A percentile compares a stretch with the other conserved stretches of the same genome.
These are phyloP conservation scores for Drosophila mulleri DNA, from an alignment of 2,888 invertebrate species.

Conservation along the genomic window DNA sequence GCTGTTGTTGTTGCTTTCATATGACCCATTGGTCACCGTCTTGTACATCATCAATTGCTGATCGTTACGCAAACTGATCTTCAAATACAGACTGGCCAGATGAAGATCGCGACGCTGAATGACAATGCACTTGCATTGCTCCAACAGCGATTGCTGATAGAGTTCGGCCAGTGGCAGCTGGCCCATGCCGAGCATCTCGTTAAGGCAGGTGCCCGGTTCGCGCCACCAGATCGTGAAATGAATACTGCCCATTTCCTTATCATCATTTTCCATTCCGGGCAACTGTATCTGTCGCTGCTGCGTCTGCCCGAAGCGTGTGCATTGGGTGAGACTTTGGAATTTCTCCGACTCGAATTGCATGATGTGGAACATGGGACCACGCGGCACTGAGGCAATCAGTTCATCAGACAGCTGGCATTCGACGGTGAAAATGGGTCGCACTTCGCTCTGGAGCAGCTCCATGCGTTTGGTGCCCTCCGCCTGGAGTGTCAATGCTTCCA, in stretches of 20 bases:
- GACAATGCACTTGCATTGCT: constrained; percentile 81
- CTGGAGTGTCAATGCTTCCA: constrained; percentile 81
- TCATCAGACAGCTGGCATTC: constrained; percentile 81
- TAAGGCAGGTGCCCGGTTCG: constrained; percentile 82
- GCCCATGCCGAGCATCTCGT: constrained; percentile 82
- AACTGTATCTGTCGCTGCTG: constrained; percentile 72
- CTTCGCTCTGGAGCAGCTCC: constrained; percentile 78
- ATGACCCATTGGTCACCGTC: constrained; percentile 36
- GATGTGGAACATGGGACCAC: constrained; percentile 78
- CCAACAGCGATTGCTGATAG: constrained; percentile 76
- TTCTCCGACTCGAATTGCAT: constrained; percentile 84
- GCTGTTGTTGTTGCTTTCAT: constrained; percentile 42
- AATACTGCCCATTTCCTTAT: constrained; percentile 66
- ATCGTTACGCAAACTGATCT: constrained; percentile 69
- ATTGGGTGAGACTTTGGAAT: constrained; percentile 82
- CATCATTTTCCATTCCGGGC: constrained; percentile 32
- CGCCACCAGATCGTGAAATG: constrained; percentile 83
- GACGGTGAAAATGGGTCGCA: constrained; percentile 82
- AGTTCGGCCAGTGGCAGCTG: constrained; percentile 72
- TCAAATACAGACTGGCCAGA: constrained; percentile 79
- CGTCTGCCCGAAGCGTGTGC: constrained; percentile 81
- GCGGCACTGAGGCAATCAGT: constrained; percentile 72
- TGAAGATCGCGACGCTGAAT: constrained; percentile 75
- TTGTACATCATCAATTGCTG: constrained; percentile 36
- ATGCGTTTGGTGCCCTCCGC: constrained; percentile 82